Percentiles rank a stretch among this genome's conserved stretches.
Conservation (phyloP, 2,797 vertebrate species). For the Enteromius thamalakanensis region DNA sequence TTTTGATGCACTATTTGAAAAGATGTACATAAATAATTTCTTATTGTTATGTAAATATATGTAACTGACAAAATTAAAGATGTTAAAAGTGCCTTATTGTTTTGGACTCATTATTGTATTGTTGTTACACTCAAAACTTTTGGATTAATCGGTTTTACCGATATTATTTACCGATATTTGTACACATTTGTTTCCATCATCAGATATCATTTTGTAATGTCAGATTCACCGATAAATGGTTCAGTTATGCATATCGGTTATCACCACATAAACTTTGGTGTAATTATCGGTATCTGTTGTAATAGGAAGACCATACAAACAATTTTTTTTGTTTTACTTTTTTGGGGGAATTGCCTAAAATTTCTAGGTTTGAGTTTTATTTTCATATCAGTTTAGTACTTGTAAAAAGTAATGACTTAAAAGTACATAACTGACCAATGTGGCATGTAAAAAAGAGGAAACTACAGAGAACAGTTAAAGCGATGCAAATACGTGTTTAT, state of each 20-base stretch:
- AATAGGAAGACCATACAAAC: not conserved
- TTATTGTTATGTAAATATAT: slow-evolving; percentile 67
- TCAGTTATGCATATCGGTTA: not conserved
- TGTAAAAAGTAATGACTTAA: not conserved
- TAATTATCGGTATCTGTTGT: not conserved
- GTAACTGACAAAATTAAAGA: slow-evolving; percentile 74
- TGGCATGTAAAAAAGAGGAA: not conserved
- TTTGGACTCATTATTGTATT: not conserved
- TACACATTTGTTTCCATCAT: not conserved
- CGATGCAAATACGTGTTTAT: not conserved
- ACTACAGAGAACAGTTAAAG: not conserved
- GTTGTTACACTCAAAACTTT: not conserved
- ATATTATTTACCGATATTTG: not conserved
- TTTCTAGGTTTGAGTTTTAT: not conserved
- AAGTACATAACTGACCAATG: not conserved
- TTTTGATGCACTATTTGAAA: slow-evolving; percentile 68
- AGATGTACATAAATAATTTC: slow-evolving; percentile 65
- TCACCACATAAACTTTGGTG: not conserved
- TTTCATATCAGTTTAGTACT: not conserved
- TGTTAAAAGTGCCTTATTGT: slow-evolving; percentile 71
- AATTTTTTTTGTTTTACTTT: no score
- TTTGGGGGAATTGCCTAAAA: not conserved
- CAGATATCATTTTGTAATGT: not conserved
- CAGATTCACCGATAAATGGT: not conserved
- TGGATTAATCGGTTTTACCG: not conserved